Evolutionary conservation across 2,797 vertebrate genomes (phyloP).

Genomic region (Pterois miles): DNA sequence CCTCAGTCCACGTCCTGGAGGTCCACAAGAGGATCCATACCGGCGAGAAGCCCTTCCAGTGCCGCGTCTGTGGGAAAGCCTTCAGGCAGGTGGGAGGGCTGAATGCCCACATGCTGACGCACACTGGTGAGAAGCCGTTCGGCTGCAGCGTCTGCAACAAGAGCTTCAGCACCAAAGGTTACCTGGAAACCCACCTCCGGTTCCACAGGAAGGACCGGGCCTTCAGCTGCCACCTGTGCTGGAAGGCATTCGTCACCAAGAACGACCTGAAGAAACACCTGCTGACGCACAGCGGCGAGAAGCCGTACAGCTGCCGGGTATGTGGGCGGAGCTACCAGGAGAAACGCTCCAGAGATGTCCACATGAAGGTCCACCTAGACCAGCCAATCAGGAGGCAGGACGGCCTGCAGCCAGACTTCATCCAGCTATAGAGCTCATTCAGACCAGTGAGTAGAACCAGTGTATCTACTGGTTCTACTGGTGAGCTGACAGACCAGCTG

Average conservation of each 20-base stretch:
- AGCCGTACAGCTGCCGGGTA: slow-evolving; percentile 55
- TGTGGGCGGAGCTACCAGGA: slow-evolving; percentile 68
- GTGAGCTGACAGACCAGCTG: no score
- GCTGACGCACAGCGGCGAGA: slow-evolving; percentile 63
- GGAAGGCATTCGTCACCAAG: slow-evolving; percentile 69
- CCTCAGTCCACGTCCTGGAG: slow-evolving; percentile 44
- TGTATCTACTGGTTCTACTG: no score
- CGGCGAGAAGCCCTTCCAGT: slow-evolving; percentile 52
- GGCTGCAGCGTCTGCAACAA: slow-evolving; percentile 58
- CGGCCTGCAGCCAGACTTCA: neutral
- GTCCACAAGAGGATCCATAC: slow-evolving; percentile 67
- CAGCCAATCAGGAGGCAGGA: slow-evolving; percentile 21
- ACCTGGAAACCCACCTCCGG: slow-evolving; percentile 60
- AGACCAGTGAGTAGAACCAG: no score
- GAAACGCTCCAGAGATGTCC: slow-evolving; percentile 61
- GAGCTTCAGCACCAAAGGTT: slow-evolving; percentile 65
- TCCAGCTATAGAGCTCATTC: neutral
- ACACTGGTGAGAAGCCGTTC: slow-evolving; percentile 68
- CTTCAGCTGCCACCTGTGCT: slow-evolving; percentile 53
- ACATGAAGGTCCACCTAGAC: slow-evolving; percentile 57
- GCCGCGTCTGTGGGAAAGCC: slow-evolving; percentile 47
- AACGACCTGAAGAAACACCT: slow-evolving; percentile 67
- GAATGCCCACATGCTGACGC: slow-evolving; percentile 49
- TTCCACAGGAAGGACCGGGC: slow-evolving; percentile 60
- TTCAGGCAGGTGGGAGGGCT: slow-evolving; percentile 63